Evolutionary conservation across 2,797 vertebrate genomes (phyloP).

Genomic region (Pelobates cultripes): DNA sequence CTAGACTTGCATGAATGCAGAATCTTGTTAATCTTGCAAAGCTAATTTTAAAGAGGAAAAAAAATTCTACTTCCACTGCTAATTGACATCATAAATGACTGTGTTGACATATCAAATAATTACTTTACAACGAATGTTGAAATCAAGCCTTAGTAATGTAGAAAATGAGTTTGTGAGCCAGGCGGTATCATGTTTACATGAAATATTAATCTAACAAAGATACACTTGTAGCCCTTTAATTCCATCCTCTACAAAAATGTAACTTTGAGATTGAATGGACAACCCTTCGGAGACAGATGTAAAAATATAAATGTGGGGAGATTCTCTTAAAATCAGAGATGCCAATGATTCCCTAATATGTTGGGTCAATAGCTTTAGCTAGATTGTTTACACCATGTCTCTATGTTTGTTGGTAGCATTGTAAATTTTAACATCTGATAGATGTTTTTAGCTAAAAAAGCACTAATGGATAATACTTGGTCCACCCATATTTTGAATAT

Average conservation of each 20-base stretch:
- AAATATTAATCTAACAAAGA: conserved; percentile 22
- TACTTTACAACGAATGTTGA: conserved; percentile 48
- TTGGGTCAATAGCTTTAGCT: no score
- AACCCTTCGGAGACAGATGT: neutral
- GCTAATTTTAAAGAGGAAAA: conserved; percentile 49
- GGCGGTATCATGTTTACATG: conserved; percentile 22
- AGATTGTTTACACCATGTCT: no score
- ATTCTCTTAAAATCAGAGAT: neutral
- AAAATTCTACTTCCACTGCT: conserved; percentile 54
- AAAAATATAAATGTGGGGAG: neutral
- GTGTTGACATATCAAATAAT: conserved; percentile 55
- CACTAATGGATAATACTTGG: no score
- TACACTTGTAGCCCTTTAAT: neutral
- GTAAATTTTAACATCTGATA: no score
- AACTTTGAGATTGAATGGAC: neutral
- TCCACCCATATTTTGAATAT: no score
- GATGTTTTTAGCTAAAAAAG: no score
- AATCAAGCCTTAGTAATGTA: conserved; percentile 29
- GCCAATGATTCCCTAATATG: no score
- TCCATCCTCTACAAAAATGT: neutral
- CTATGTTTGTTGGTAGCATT: no score
- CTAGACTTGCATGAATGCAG: conserved; percentile 51
- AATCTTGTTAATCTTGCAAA: conserved; percentile 50
- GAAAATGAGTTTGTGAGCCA: conserved; percentile 26
- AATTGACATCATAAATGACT: conserved; percentile 57